Conservation (phyloP, 2,113 vertebrate genomes). For the Sturnira hondurensis region DNA sequence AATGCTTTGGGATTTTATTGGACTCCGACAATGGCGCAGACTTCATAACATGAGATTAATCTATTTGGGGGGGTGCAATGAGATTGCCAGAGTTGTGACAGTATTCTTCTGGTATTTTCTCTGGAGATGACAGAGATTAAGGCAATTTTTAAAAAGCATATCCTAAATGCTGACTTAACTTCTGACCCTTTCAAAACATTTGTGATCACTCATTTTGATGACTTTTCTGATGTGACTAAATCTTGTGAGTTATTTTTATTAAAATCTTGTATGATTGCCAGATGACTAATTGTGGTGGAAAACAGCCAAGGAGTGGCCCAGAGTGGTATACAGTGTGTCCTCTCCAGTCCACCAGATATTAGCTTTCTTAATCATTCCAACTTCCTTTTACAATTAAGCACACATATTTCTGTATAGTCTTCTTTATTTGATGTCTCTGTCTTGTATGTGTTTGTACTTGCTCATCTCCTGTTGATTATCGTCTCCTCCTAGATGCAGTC, state of each 20-base stretch:
- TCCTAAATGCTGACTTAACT: constrained; percentile 41
- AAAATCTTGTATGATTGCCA: constrained; percentile 41
- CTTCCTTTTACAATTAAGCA: neutral
- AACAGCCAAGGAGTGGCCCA: constrained; percentile 19
- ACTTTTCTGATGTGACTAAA: constrained; percentile 41
- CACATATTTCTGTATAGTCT: neutral
- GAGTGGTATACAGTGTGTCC: neutral
- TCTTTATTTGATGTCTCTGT: neutral
- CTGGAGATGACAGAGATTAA: neutral
- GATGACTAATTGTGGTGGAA: constrained; percentile 48
- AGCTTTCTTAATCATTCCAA: neutral
- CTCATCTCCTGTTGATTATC: neutral
- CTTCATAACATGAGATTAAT: neutral
- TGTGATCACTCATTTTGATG: constrained; percentile 51
- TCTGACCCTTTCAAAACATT: constrained; percentile 44
- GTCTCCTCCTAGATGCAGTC: neutral
- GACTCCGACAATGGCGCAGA: neutral
- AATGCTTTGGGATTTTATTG: neutral
- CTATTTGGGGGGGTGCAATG: neutral
- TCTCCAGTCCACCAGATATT: neutral
- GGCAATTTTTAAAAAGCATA: neutral
- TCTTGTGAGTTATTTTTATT: constrained; percentile 54
- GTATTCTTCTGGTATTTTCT: constrained; percentile 24
- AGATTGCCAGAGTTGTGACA: neutral
- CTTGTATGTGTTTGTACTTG: neutral